Conservation (phyloP, 2,797 vertebrate species). For the Amazona ochrocephala region DNA sequence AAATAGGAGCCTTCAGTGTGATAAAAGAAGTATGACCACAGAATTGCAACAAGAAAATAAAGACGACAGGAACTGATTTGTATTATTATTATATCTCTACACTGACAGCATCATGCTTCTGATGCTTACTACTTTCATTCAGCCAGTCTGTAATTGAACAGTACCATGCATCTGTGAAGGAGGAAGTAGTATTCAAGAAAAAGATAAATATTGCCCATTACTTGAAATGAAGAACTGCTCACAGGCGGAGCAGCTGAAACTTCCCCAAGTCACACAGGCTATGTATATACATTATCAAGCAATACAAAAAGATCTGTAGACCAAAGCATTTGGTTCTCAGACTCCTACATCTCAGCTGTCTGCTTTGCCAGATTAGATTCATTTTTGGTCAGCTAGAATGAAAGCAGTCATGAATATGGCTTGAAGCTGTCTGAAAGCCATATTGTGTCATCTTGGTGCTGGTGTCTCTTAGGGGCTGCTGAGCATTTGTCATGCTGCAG, state of each 20-base stretch:
- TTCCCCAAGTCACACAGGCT: not conserved
- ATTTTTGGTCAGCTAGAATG: not conserved
- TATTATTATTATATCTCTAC: not conserved
- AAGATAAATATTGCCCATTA: not conserved
- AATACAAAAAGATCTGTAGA: not conserved
- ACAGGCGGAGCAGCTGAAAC: not conserved
- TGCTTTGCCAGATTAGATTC: not conserved
- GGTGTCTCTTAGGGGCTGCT: not conserved
- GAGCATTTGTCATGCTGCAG: not conserved
- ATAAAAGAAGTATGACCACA: not conserved
- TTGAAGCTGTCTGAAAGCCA: not conserved
- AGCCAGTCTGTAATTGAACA: not conserved
- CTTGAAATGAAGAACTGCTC: not conserved
- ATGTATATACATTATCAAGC: not conserved
- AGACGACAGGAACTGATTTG: not conserved
- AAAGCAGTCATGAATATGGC: not conserved
- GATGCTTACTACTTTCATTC: not conserved
- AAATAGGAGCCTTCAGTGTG: not conserved
- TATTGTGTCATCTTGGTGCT: not conserved
- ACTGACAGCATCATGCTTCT: not conserved
- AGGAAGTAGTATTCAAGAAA: not conserved
- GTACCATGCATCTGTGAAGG: not conserved
- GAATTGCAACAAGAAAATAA: not conserved
- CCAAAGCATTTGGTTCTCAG: not conserved
- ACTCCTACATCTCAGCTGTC: not conserved